Percentiles rank a stretch among this genome's conserved stretches.
These are phyloP conservation scores for Elephas maximus DNA, from an alignment of 2,113 vertebrate species.

Conservation along the genomic window DNA sequence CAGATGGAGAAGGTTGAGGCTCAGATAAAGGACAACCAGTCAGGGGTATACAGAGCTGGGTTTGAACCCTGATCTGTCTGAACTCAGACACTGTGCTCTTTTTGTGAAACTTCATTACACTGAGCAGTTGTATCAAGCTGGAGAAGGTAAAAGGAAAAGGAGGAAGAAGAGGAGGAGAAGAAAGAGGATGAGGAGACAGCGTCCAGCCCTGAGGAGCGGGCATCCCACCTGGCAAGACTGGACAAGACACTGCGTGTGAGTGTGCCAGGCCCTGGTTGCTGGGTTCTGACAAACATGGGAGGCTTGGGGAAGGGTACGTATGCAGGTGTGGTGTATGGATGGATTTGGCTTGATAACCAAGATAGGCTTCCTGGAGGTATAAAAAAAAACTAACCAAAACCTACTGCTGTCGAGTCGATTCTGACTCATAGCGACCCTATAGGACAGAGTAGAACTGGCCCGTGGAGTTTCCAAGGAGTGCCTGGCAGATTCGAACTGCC, in stretches of 20 bases:
- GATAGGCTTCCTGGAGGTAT: constrained; percentile 41
- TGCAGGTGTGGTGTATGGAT: background rate
- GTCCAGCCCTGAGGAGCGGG: background rate
- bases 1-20: constrained; percentile 38
- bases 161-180: background rate
- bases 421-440: too few species aligned
- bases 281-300: background rate
- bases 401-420: too few species aligned
- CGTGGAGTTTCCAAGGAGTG: too few species aligned
- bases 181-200: background rate
- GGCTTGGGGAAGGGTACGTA: background rate
- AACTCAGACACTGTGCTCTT: background rate
- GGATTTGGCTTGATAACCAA: background rate
- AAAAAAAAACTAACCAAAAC: background rate
- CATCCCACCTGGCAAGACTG: background rate
- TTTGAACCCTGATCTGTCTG: background rate
- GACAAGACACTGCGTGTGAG: background rate
- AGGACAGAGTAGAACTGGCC: too few species aligned
- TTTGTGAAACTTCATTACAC: background rate
- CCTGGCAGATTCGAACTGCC: too few species aligned
- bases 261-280: background rate
- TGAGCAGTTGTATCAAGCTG: background rate
- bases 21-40: background rate
- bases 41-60: background rate
- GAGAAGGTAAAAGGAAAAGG: background rate